Evolutionary conservation across 2,888 invertebrate species (phyloP).

Genomic region (Protophormia terraenovae): DNA sequence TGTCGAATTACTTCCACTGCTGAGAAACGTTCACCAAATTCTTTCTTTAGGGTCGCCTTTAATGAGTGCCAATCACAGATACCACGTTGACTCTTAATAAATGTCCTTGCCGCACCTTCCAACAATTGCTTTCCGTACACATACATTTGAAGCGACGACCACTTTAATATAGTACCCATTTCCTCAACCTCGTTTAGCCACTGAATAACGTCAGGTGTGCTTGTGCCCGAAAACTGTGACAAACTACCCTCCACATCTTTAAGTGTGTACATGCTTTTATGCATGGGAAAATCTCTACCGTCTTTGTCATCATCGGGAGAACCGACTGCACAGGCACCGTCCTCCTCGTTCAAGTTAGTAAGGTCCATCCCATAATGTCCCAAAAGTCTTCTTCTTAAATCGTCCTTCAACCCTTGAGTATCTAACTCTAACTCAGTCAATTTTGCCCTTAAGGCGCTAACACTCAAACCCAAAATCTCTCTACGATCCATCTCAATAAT

Average conservation of each 20-base stretch:
- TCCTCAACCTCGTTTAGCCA: slow-evolving; percentile 40
- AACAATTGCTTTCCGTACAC: slow-evolving; percentile 53
- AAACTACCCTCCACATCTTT: slow-evolving; percentile 46
- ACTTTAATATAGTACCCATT: slow-evolving; percentile 34
- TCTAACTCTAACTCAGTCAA: slow-evolving; percentile 1
- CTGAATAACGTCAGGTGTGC: slow-evolving; percentile 34
- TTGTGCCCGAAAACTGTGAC: slow-evolving; percentile 12
- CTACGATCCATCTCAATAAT: slow-evolving; percentile 7
- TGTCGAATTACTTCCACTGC: slow-evolving; percentile 44
- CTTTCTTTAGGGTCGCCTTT: slow-evolving; percentile 34
- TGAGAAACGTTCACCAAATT: slow-evolving; percentile 37
- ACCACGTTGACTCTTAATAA: slow-evolving; percentile 29
- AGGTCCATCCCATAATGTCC: background rate
- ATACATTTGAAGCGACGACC: slow-evolving; percentile 34
- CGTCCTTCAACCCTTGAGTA: slow-evolving; percentile 9
- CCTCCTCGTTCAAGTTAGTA: background rate
- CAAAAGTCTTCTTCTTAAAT: slow-evolving; percentile 15
- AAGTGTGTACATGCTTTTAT: slow-evolving; percentile 21
- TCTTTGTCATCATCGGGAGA: background rate
- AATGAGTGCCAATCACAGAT: slow-evolving; percentile 37
- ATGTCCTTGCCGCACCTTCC: slow-evolving; percentile 40
- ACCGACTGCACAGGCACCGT: background rate
- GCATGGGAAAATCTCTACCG: background rate
- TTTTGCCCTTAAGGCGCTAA: slow-evolving; percentile 7
- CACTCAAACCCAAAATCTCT: slow-evolving; percentile 8